Conservation (phyloP, 2,797 vertebrate species). For the Sebastes vulpes region DNA sequence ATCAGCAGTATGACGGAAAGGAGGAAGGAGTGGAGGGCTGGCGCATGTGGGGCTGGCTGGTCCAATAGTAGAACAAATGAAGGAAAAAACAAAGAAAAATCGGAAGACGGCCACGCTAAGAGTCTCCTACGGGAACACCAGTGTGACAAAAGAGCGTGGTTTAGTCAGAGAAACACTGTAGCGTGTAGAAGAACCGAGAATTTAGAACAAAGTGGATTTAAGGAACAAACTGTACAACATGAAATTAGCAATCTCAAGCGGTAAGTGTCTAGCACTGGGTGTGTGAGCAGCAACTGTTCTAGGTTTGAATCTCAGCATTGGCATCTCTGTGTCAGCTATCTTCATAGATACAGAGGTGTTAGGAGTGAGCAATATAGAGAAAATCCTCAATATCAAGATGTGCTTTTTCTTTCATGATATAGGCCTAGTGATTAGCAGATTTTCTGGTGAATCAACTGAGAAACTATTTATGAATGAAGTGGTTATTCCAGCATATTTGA, state of each 20-base stretch:
- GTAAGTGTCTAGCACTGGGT: neutral
- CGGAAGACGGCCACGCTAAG: constrained; percentile 21
- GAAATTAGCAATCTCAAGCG: neutral
- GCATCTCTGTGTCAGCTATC: neutral
- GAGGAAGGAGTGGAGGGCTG: constrained; percentile 38
- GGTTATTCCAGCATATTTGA: neutral
- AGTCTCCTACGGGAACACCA: constrained; percentile 20
- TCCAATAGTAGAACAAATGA: constrained; percentile 70
- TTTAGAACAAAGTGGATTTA: neutral
- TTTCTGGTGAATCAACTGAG: neutral
- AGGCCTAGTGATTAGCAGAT: neutral
- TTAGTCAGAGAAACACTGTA: neutral
- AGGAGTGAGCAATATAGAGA: neutral
- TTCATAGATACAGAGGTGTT: neutral
- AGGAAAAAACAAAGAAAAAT: constrained; percentile 67
- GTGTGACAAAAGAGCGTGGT: constrained; percentile 4
- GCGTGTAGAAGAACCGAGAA: neutral
- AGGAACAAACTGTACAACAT: neutral
- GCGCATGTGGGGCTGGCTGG: constrained; percentile 20
- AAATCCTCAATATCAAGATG: neutral
- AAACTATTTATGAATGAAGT: neutral
- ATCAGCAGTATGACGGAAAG: constrained; percentile 59
- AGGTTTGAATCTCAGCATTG: neutral
- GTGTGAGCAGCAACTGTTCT: neutral
- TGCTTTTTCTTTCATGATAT: neutral